phyloP scores from a whole-genome alignment of 2,113 vertebrate genomes.

The Myrmophylax atrothorax region DNA sequence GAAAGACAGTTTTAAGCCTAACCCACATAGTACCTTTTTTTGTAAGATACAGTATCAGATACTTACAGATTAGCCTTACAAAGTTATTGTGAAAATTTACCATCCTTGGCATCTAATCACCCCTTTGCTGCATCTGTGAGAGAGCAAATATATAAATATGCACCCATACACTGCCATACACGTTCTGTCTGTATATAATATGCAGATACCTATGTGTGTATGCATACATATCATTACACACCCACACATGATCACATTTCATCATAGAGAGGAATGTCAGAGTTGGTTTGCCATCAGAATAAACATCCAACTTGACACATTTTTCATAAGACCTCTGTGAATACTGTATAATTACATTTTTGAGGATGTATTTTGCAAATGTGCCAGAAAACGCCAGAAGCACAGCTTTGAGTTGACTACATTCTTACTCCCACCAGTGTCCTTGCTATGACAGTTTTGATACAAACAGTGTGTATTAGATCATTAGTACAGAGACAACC shows the following conservation, averaged over 20 bases:
- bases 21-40: not conserved
- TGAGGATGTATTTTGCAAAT: slow-evolving; percentile 1
- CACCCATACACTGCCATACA: not conserved
- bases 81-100: not conserved
- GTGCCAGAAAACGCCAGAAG: slow-evolving; percentile 31
- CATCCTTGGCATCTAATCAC: not conserved
- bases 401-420: slow-evolving; percentile 11
- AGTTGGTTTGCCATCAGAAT: not conserved
- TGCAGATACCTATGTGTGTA: not conserved
- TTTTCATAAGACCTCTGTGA: slow-evolving; percentile 23
- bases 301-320: slow-evolving; percentile 29
- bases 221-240: not conserved
- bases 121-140: not conserved
- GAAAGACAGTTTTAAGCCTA: not conserved
- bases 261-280: not conserved
- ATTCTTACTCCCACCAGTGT: slow-evolving; percentile 24
- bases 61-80: not conserved
- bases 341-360: slow-evolving; percentile 37
- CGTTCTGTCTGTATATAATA: not conserved
- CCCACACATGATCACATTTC: not conserved
- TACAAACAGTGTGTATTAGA: slow-evolving; percentile 31
- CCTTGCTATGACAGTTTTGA: slow-evolving; percentile 45
- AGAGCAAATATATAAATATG: not conserved
- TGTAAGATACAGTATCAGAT: not conserved
- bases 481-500: slow-evolving; percentile 20